Base-by-base conservation (phyloP, 2,113 vertebrate genomes). In the Numenius arquata region DNA sequence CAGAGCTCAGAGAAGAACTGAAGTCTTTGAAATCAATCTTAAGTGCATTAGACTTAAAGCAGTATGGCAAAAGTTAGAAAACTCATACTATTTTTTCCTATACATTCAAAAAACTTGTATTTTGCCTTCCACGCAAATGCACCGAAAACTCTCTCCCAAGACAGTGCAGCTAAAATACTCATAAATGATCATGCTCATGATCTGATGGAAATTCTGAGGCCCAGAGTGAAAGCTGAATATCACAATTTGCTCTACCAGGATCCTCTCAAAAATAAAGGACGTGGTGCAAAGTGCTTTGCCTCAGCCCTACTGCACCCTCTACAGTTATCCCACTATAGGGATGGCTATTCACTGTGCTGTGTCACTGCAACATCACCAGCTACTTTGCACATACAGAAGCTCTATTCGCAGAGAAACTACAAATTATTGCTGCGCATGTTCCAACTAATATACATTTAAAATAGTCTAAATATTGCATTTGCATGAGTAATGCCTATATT, bases 391-490 rank as follows among this genome's bases (percentile, higher is more conserved):
- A 63, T 78, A 87, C 63, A 93, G 63, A 80, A 96, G 76, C n/a
- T 78, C 26, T 66, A 21, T 76, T 94, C 85, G 68, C 75, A 91
- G 62, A 88, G 61, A 92, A 95, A 91, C 30, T 62, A 66, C 26
- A 86, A 92, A 92, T 77, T 73, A 78, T 27, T 61, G 9, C 27
- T 68, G 13, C 32, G 20, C 0, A 0, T 58, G 34, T 91, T 96
- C 56, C 67, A 92, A 53, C 23, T 45, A 75, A 77, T 47, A 70
- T 67, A 41, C 59, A 89, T 91, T 93, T 77, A 20, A 92, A 75
- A 85, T 79, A 73, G 58, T 20, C 62, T 89, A 92, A 96, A 94
- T 94, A 81, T 47, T 95, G 19, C 8, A 79, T 95, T 89, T 95
- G 32, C 61, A 63, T 86, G 67, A 90, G 48, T 92, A 96, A 89